Base-by-base conservation (phyloP, 2,797 vertebrate genomes). In the Melanotaenia boesemani region DNA sequence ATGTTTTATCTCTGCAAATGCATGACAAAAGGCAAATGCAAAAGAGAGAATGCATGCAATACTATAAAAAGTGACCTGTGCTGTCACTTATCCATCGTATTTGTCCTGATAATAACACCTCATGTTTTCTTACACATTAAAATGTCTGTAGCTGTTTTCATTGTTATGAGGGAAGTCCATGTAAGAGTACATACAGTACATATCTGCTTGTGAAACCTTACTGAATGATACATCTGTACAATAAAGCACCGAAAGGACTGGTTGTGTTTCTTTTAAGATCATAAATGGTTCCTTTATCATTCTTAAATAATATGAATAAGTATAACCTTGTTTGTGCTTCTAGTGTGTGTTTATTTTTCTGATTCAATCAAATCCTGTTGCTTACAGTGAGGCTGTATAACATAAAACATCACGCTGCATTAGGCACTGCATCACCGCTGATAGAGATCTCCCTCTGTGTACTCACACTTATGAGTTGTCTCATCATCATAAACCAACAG, bases 1-100 rank as follows among this genome's bases (percentile, higher is more conserved):
- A 48, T 58, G 67, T 63, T 67, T 83, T 86, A 81, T 87, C 77
- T 84, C 74, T 77, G 67, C 76, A 63, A 79, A 64, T 74, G 79
- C 82, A 84, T 66, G 62, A 77, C 65, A 20, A 48, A n/a, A 5
- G 15, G 39, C 12, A 41, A 74, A 62, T 81, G 70, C 15, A 58
- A 77, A 72, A 57, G 79, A 81, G 80, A 85, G 84, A 76, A 79
- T 65, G 50, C 69, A 77, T 82, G 80, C 63, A 86, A 88, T 83
- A 91, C 91, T 82, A 86, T 78, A 89, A 59, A 79, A 84, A 88
- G 84, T 70, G 74, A 80, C 74, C 74, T 82, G 81, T 87, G 79
- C 67, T 77, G 70, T 78, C 78, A 78, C 85, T 89, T 81, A 69
- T 81, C 5, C 9, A 67, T 76, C 84, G 76, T 55, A 3, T 30